These are phyloP conservation scores for Oncopeltus fasciatus DNA, from an alignment of 1,140 invertebrate species.

Conservation along the genomic window DNA sequence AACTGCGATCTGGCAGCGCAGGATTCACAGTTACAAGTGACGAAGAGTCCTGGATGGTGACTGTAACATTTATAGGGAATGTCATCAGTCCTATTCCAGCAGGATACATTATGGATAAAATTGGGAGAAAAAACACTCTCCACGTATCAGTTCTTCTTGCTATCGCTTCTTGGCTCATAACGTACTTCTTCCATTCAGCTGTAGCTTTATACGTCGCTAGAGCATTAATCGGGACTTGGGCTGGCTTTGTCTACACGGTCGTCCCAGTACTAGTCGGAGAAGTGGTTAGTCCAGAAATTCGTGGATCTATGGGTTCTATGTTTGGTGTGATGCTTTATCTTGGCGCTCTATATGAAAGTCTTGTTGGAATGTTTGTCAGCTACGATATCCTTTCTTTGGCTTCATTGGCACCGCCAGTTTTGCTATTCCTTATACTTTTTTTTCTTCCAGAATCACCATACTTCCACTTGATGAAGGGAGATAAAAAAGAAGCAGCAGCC, in stretches of 20 bases:
- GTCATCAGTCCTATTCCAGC: conserved; percentile 23
- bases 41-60: conserved; percentile 17
- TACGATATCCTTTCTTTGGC: conserved; percentile 50
- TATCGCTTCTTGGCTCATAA: conserved; percentile 35
- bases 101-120: conserved; percentile 44
- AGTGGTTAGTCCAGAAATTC: conserved; percentile 27
- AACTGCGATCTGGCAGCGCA: conserved; percentile 5
- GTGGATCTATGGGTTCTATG: conserved; percentile 44
- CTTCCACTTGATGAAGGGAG: conserved; percentile 44
- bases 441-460: conserved; percentile 72
- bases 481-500: conserved; percentile 43
- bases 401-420: conserved; percentile 41
- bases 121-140: conserved; percentile 53
- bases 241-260: conserved; percentile 57
- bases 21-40: conserved; percentile 3
- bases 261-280: conserved; percentile 48
- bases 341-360: conserved; percentile 61
- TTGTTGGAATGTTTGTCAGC: conserved; percentile 51
- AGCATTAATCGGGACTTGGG: conserved; percentile 40
- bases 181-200: conserved; percentile 24
- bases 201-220: conserved; percentile 15
- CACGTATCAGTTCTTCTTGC: conserved; percentile 47
- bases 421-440: conserved; percentile 48
- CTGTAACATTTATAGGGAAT: conserved; percentile 19
- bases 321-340: conserved; percentile 59